phyloP scores from a whole-genome alignment of 1,140 invertebrate genomes.

The Drosophila funebris region DNA sequence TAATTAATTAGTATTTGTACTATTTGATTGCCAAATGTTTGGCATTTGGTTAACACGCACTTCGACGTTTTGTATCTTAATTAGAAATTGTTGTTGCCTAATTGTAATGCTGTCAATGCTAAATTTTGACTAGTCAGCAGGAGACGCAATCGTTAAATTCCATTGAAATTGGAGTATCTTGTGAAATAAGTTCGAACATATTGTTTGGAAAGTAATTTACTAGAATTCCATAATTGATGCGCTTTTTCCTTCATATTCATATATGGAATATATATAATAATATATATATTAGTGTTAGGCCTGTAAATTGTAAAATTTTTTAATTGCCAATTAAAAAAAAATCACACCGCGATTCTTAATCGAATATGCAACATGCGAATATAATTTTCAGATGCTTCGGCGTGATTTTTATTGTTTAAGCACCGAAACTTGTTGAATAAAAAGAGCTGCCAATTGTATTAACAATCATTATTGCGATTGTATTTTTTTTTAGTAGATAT shows the following conservation, averaged over 20 bases:
- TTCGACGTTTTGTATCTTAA: constrained; percentile 15
- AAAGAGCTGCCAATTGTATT: constrained; percentile 6
- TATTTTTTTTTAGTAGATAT: neutral
- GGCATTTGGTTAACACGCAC: constrained; percentile 37
- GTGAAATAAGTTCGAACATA: neutral
- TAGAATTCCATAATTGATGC: too few relatives aligned
- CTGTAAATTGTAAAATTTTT: neutral
- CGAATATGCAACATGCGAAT: neutral
- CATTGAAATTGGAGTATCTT: neutral
- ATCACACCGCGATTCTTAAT: neutral
- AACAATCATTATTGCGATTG: constrained; percentile 7
- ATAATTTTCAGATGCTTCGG: neutral
- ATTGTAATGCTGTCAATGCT: constrained; percentile 8
- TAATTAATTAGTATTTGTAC: constrained; percentile 41
- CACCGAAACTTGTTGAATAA: neutral
- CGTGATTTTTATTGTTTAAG: neutral
- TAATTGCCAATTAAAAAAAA: neutral
- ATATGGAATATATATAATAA: too few relatives aligned
- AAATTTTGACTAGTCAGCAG: neutral
- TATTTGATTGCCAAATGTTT: constrained; percentile 22
- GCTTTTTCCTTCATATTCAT: neutral
- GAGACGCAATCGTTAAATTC: neutral
- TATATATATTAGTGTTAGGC: too few relatives aligned
- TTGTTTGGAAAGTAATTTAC: neutral
- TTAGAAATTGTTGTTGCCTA: constrained; percentile 33